A percentile compares a stretch with the other conserved stretches of the same genome.
Conservation (phyloP, 2,113 vertebrate species). For the Zingel zingel region DNA sequence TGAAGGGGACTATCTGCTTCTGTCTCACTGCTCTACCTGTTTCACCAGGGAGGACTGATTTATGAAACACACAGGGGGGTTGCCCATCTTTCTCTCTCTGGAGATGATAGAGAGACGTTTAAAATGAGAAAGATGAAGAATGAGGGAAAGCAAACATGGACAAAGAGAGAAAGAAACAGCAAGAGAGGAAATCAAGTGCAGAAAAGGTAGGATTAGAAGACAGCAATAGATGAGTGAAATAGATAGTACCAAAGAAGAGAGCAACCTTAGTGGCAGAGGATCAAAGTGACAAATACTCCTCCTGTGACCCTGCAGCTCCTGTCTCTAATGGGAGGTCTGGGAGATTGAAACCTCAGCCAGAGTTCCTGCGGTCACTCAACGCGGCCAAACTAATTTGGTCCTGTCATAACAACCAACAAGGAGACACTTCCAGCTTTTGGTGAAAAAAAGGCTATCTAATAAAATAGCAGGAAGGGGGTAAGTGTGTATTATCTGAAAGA, state of each 20-base stretch:
- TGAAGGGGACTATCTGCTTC: conserved; percentile 51
- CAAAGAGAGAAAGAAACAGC: background rate
- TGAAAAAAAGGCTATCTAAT: conserved; percentile 26
- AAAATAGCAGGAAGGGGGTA: background rate
- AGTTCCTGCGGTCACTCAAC: conserved; percentile 66
- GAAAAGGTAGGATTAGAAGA: conserved; percentile 35
- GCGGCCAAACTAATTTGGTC: conserved; percentile 69
- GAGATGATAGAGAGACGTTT: background rate
- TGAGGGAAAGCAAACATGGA: conserved; percentile 7
- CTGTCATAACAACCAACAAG: conserved; percentile 68
- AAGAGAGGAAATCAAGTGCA: conserved; percentile 5
- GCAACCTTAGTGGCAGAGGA: conserved; percentile 64
- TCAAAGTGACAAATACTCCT: conserved; percentile 78
- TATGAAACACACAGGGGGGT: conserved; percentile 24
- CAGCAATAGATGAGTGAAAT: conserved; percentile 21
- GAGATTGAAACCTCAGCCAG: conserved; percentile 71
- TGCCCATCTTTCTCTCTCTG: conserved; percentile 10
- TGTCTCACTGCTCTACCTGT: conserved; percentile 48
- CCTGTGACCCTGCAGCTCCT: conserved; percentile 65
- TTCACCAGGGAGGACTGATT: conserved; percentile 58
- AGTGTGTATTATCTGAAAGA: background rate
- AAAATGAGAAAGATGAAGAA: conserved; percentile 38
- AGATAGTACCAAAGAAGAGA: conserved; percentile 50
- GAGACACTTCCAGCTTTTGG: conserved; percentile 41
- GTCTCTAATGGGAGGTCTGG: conserved; percentile 70